Base-by-base conservation (phyloP, 2,888 invertebrate species). In the Volucella inanis region DNA sequence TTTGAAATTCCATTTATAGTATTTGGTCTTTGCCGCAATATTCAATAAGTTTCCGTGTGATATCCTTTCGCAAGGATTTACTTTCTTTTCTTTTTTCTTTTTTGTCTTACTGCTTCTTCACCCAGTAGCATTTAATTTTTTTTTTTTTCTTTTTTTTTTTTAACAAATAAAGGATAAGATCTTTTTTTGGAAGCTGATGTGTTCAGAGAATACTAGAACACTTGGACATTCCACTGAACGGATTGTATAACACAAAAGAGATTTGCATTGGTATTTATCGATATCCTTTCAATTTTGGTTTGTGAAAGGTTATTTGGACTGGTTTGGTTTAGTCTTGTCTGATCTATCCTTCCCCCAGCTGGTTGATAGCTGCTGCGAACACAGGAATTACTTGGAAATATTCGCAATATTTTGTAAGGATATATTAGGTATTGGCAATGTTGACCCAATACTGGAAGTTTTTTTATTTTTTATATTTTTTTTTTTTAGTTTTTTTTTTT, bases 31-130 rank as follows among this genome's bases (percentile, higher is more conserved):
- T 65, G 75, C 65, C 71, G 70, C 80, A 84, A 84, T 75, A 64
- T 84, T 79, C 83, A 84, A 84, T 84, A 84, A 84, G 84, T 80
- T 80, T 80, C 64, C 75, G 61, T 80, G 84, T 84, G 80, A 80
- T 84, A 84, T 76, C 75, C 80, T 76, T 80, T 76, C 71, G 49
- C 54, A 75, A 62, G 74, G 70, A 75, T 65, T 84, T 75, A 11
- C 62, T 59, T 55, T 47, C 59, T n/a, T 39, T 22, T 22, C 18
- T 22, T 22, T 22, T 2, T 2, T 2, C 18, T 22, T 22, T 22
- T 45, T 3, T 18, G 11, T 38, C 15, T 49, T 52, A 22, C 50
- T 22, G 41, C 62, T 57, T 62, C 71, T 49, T 67, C 65, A 49
- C 10, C 22, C 61, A 82, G 72, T 62, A 78, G 72, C 74, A 64